Conservation (phyloP, 2,888 invertebrate species). For the Scrobipalpa atriplicella region DNA sequence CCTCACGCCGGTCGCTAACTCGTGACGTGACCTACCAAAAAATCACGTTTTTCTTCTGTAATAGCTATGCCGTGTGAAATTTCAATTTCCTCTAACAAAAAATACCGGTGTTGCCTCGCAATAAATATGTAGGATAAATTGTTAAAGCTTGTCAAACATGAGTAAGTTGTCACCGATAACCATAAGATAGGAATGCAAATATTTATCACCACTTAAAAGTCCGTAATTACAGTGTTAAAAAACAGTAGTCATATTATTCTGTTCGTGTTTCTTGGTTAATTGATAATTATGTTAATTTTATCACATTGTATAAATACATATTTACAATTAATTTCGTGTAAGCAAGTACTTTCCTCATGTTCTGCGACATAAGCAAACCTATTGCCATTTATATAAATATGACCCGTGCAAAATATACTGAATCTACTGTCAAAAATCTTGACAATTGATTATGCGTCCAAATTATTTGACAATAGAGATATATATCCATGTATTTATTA, state of each 20-base stretch:
- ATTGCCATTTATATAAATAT: too few relatives aligned
- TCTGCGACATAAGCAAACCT: too few relatives aligned
- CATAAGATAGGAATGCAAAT: background rate
- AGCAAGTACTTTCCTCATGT: background rate
- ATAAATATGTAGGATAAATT: background rate
- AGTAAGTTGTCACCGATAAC: too few relatives aligned
- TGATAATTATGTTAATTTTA: background rate
- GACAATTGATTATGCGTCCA: too few relatives aligned
- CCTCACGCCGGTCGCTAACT: constrained; percentile 40
- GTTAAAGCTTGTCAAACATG: background rate
- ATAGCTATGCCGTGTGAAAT: background rate
- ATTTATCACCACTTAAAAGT: background rate
- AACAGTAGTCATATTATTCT: background rate
- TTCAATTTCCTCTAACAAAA: background rate
- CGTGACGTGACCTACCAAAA: constrained; percentile 15
- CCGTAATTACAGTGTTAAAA: background rate
- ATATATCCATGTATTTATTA: too few relatives aligned
- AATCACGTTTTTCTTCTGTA: background rate
- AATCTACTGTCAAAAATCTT: too few relatives aligned
- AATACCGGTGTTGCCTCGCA: background rate
- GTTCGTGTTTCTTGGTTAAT: background rate
- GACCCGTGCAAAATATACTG: too few relatives aligned
- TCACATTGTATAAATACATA: background rate
- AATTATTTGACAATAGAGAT: too few relatives aligned
- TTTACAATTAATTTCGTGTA: background rate